A percentile compares a stretch with the other conserved stretches of the same genome.
Conservation (phyloP, 2,888 invertebrate genomes). For the Oxyscelio sp. region DNA sequence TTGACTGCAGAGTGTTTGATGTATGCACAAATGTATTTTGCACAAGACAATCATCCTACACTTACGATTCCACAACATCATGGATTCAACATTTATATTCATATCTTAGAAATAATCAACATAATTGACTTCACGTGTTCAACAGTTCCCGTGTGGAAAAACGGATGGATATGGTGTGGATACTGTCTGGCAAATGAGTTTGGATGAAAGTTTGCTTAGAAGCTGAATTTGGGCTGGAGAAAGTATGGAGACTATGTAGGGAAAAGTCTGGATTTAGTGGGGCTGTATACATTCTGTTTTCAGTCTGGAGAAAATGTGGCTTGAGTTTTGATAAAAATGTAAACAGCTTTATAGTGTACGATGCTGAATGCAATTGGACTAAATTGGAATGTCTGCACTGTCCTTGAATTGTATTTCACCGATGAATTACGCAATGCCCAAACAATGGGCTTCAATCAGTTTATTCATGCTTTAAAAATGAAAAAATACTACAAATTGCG, state of each 20-base stretch:
- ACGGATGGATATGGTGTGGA: no score
- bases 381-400: conserved; percentile 64
- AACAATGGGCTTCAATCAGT: conserved; percentile 52
- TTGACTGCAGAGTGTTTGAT: conserved; percentile 29
- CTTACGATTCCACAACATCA: conserved; percentile 17
- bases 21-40: conserved; percentile 36
- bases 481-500: background rate
- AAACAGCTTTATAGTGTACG: conserved; percentile 35
- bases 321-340: conserved; percentile 4
- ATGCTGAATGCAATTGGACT: conserved; percentile 53
- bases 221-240: no score
- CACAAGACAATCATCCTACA: conserved; percentile 25
- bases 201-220: no score
- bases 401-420: conserved; percentile 67
- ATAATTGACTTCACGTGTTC: conserved; percentile 46
- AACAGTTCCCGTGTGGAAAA: no score
- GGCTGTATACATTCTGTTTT: no score
- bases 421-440: conserved; percentile 58
- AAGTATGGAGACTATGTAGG: no score
- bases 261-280: no score
- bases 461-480: conserved; percentile 31
- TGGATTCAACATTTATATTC: conserved; percentile 12
- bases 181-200: no score
- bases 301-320: no score
- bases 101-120: conserved; percentile 45